Base-by-base conservation (phyloP, 92 coral and sea anemone genomes). In the Porites evermanni region DNA sequence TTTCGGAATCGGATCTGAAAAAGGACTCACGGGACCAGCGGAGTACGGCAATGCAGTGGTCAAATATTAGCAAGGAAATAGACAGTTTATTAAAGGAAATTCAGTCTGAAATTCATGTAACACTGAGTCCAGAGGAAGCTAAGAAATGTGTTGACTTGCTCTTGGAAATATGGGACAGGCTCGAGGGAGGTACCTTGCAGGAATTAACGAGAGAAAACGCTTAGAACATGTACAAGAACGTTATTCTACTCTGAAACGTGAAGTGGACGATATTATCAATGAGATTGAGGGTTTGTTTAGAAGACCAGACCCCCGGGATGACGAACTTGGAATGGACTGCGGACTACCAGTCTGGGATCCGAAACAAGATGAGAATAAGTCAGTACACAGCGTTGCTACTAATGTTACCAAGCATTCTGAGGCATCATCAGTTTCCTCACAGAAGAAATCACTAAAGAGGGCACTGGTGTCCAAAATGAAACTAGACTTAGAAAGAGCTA, bases 401-500 rank as follows among this genome's bases (percentile, higher is more conserved):
- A 13, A 59, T 38, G 64, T 12, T 5, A 76, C 77, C 29, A 44
- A 52, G 5, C 13, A 7, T 53, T 53, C 59, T 8, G 59, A 8
- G 59, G 13, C 59, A 53, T 53, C 10, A 1, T 8, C 59, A 53
- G 59, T 12, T 7, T 77, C 89, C 10, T 80, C 87, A 23, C 82
- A 70, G 61, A 89, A 53, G 51, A 81, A 89, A 79, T 82, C 69
- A 12, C 68, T 76, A 29, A 77, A 81, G 58, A 68, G 70, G 72
- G 75, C 54, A 72, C 88, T 88, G 53, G 47, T 83, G 3, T 38
- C 84, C 4, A 82, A 83, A 77, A 88, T 53, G 61, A 83, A 77
- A 67, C 54, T 89, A 44, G 92, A 84, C 73, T 61, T 89, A 18
- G 92, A 85, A 59, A 89, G 79, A 74, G 80, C 89, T 54, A 64